These are phyloP conservation scores for Periphyllus acericola DNA, from an alignment of 2,888 invertebrate species.

Conservation along the genomic window DNA sequence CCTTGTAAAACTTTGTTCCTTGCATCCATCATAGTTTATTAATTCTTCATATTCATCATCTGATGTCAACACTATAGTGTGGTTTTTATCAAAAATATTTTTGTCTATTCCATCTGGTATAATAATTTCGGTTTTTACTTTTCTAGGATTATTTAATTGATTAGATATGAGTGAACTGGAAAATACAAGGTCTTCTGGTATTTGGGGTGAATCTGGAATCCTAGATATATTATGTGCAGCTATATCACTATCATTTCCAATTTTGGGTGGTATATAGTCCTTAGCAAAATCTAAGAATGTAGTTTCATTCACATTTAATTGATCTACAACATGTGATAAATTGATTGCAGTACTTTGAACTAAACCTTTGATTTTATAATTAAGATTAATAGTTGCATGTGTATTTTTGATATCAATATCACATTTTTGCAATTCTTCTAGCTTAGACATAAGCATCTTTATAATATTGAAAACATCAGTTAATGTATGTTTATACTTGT, in stretches of 20 bases:
- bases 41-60: conserved; percentile 45
- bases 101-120: neutral
- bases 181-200: conserved; percentile 1
- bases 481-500: conserved; percentile 57
- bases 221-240: neutral
- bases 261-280: neutral
- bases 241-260: neutral
- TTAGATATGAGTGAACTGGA: neutral
- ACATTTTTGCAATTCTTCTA: conserved; percentile 45
- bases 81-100: conserved; percentile 24
- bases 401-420: conserved; percentile 34
- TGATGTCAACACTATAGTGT: conserved; percentile 24
- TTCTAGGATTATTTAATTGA: neutral
- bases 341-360: conserved; percentile 56
- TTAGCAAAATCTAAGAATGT: conserved; percentile 41
- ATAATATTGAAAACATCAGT: conserved; percentile 56
- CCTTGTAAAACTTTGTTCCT: neutral
- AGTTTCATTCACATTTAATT: conserved; percentile 54
- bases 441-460: conserved; percentile 44
- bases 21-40: neutral
- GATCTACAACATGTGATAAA: conserved; percentile 51
- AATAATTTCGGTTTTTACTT: conserved; percentile 12
- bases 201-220: neutral
- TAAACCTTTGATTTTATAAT: conserved; percentile 55
- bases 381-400: conserved; percentile 28